Evolutionary conservation across 2,888 invertebrate genomes (phyloP), one percentile per base, ranked within the genome.

Genomic region (Scaptomyza polygonia): DNA sequence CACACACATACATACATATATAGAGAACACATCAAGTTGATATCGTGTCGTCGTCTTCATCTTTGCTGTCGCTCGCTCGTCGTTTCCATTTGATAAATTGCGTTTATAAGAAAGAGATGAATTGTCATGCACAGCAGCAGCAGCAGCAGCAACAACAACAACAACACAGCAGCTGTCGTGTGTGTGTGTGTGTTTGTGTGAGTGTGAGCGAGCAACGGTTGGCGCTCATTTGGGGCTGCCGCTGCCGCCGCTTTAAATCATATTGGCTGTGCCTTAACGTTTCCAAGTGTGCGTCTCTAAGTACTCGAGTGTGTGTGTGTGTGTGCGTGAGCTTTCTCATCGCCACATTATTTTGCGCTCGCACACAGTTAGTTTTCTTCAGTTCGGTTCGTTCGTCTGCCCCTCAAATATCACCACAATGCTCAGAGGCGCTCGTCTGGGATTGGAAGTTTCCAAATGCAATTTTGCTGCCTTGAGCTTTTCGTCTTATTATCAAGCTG

Each of bases 91-190:
- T 90, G 90, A 90, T 90, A 90, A 90, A 90, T 90, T 88, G 90
- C 90, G 90, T 90, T 90, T 90, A 90, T 89, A 90, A 90, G 90
- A 90, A 90, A 90, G 90, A 90, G 90, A 90, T 90, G 90, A 90
- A 90, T 90, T 90, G 90, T 89, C 90, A 90, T 89, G 89, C 89
- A 89, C 88, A 88, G 65, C 86, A 75, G 62, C 82, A 67, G 55
- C 74, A 71, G 62, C 52, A 64, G 42, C 64, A 64, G n/a, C 74
- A 62, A 27, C 68, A 54, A 32, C 78, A 69, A 67, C 72, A 72
- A 70, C 58, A 64, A 57, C 2, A 12, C 21, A 18, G 44, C 44
- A 56, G 45, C 68, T 51, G 54, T 47, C 67, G 61, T 63, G 47
- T 70, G 56, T 59, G 32, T 59, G 59, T 68, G 64, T 57, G 62